phyloP scores from a whole-genome alignment of 2,888 invertebrate species.

The Mongoloraphidia duomilia region DNA sequence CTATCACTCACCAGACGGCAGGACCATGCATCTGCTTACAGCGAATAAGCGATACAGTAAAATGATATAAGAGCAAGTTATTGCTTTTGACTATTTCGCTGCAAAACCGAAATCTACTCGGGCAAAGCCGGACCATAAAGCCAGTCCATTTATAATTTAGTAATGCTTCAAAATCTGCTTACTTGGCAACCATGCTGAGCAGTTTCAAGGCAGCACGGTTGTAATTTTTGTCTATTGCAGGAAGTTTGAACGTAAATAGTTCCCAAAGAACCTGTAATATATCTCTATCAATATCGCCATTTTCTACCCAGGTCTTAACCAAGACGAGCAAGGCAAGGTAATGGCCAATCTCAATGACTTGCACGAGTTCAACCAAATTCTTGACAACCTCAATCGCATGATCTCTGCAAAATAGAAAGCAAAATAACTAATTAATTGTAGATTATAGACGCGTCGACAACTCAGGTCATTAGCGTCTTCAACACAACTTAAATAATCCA shows the following conservation, averaged over 20 bases:
- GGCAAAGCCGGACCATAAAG: too few species aligned
- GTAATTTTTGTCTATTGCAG: slow-evolving; percentile 52
- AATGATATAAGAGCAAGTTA: too few species aligned
- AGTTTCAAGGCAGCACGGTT: slow-evolving; percentile 61
- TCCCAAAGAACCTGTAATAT: slow-evolving; percentile 68
- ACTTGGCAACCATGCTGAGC: slow-evolving; percentile 60
- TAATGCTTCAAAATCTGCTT: slow-evolving; percentile 12
- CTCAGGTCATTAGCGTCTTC: too few species aligned
- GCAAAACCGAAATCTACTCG: too few species aligned
- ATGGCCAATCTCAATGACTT: slow-evolving; percentile 41
- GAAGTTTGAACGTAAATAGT: slow-evolving; percentile 58
- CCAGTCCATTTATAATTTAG: too few species aligned
- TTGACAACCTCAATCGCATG: slow-evolving; percentile 40
- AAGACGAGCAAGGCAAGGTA: slow-evolving; percentile 45
- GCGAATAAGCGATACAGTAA: too few species aligned
- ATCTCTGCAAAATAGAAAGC: slow-evolving; percentile 25
- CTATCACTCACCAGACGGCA: too few species aligned
- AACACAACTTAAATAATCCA: too few species aligned
- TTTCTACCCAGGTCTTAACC: slow-evolving; percentile 43
- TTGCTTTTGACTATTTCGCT: too few species aligned
- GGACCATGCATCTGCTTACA: too few species aligned
- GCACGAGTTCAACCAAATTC: slow-evolving; percentile 40
- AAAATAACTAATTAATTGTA: too few species aligned
- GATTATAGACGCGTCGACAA: too few species aligned
- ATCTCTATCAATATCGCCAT: slow-evolving; percentile 38